A percentile compares a stretch with the other conserved stretches of the same genome.
phyloP scores from a whole-genome alignment of 2,113 vertebrate species.

The Urocolius indicus region DNA sequence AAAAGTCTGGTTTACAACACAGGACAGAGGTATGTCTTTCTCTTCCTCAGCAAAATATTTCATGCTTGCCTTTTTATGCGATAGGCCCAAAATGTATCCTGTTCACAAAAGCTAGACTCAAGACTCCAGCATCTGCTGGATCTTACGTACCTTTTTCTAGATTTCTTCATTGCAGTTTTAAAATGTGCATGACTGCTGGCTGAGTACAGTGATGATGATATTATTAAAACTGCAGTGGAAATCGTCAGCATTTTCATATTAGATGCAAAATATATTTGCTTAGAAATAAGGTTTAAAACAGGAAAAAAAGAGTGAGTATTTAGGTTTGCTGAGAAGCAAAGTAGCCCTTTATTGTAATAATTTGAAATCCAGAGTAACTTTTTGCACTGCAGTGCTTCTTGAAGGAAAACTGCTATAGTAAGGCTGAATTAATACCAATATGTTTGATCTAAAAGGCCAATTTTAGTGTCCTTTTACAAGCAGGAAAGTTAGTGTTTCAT shows the following conservation, averaged over 20 bases:
- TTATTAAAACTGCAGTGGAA: neutral
- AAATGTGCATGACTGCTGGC: neutral
- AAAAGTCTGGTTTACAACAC: slow-evolving; percentile 17
- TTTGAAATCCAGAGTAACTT: neutral
- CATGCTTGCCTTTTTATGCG: neutral
- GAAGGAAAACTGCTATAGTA: neutral
- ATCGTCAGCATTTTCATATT: neutral
- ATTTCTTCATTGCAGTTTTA: neutral
- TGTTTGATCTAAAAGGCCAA: neutral
- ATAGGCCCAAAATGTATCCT: neutral
- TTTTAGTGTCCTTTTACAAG: neutral
- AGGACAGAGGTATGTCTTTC: slow-evolving; percentile 18
- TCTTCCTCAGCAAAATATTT: slow-evolving; percentile 15
- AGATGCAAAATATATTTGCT: neutral
- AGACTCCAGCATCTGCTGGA: neutral
- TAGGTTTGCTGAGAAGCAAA: neutral
- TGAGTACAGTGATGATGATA: neutral
- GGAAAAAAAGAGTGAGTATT: neutral
- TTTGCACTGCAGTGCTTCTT: neutral
- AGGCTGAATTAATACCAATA: neutral
- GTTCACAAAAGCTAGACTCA: neutral
- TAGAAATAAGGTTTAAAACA: neutral
- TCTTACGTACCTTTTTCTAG: neutral
- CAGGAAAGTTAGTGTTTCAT: neutral
- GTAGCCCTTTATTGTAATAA: neutral